phyloP scores from a whole-genome alignment of 2,888 invertebrate genomes.

The Deilephila elpenor region DNA sequence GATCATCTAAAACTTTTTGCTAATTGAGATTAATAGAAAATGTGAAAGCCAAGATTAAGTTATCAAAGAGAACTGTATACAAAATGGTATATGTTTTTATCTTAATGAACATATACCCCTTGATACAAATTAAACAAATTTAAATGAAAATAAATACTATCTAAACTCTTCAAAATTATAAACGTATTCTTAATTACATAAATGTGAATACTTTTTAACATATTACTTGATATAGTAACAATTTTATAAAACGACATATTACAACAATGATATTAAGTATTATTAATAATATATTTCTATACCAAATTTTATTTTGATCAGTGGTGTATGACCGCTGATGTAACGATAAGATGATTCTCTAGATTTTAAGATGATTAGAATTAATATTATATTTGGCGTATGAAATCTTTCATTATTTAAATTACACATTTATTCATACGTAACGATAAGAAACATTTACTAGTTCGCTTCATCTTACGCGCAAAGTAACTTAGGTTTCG shows the following conservation, averaged over 20 bases:
- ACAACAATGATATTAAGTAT: neutral
- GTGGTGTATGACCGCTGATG: conserved; percentile 2
- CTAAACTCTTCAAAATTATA: too few relatives aligned
- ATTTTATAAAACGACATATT: neutral
- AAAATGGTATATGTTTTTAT: too few relatives aligned
- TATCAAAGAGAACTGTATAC: too few relatives aligned
- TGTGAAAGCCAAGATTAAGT: too few relatives aligned
- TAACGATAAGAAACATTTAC: conserved; percentile 64
- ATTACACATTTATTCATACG: conserved; percentile 58
- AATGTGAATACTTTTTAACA: too few relatives aligned
- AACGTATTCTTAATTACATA: too few relatives aligned
- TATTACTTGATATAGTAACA: too few relatives aligned
- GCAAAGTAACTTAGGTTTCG: conserved; percentile 64
- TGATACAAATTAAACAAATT: too few relatives aligned
- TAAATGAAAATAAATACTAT: too few relatives aligned
- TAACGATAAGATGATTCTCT: conserved; percentile 15
- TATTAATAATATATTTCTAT: neutral
- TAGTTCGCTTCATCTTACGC: conserved; percentile 61
- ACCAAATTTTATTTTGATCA: neutral
- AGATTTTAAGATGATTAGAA: neutral
- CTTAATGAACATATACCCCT: too few relatives aligned
- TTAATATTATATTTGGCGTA: neutral
- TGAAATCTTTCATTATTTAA: conserved; percentile 14
- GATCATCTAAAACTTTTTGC: too few relatives aligned
- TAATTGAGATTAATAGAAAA: too few relatives aligned